Evolutionary conservation across 2,797 vertebrate species (phyloP).

Genomic region (Psittacula derbiana): DNA sequence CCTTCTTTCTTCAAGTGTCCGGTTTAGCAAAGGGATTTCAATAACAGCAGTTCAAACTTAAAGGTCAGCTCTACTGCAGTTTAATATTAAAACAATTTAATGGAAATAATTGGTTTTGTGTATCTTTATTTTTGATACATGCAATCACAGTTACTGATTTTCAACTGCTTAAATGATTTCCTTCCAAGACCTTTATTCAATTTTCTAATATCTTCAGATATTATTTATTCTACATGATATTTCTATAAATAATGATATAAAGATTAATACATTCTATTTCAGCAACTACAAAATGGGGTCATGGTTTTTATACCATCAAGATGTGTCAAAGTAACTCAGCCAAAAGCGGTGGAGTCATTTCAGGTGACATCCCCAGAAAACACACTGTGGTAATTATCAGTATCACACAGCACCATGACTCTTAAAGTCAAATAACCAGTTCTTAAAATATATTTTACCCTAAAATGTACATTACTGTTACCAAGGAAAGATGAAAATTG

Average conservation of each 20-base stretch:
- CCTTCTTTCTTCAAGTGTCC: not conserved
- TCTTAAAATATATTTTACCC: not conserved
- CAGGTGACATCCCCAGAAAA: not conserved
- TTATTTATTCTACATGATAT: not conserved
- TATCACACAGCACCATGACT: not conserved
- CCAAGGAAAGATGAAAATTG: not conserved
- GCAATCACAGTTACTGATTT: not conserved
- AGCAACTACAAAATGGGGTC: not conserved
- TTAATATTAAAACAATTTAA: not conserved
- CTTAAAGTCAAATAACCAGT: not conserved
- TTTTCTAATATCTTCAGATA: not conserved
- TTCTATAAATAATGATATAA: conserved; percentile 28
- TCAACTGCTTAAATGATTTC: not conserved
- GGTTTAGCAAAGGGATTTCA: not conserved
- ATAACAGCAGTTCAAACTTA: not conserved
- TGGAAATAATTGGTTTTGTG: not conserved
- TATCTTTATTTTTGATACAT: not conserved
- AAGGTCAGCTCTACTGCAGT: not conserved
- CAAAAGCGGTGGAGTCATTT: not conserved
- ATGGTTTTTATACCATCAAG: not conserved
- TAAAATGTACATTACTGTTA: not conserved
- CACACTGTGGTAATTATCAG: not conserved
- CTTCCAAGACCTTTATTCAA: not conserved
- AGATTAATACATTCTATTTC: not conserved
- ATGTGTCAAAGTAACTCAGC: not conserved